Conservation (phyloP, 2,797 vertebrate species). For the Hyperoplus immaculatus region DNA sequence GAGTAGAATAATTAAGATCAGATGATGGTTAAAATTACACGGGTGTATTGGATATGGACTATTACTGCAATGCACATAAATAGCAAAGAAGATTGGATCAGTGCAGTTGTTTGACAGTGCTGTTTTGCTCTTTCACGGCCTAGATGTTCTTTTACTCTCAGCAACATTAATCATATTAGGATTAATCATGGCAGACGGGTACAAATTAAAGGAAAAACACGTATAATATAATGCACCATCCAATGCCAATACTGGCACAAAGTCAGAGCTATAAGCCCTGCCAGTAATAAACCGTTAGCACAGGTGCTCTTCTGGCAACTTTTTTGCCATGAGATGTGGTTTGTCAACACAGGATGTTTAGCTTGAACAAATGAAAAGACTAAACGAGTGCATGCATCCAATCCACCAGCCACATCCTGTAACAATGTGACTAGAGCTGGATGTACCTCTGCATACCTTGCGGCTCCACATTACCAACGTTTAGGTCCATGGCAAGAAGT, state of each 20-base stretch:
- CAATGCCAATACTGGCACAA: background rate
- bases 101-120: background rate
- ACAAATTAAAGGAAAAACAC: background rate
- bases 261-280: constrained; percentile 6
- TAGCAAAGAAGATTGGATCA: constrained; percentile 12
- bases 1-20: constrained; percentile 12
- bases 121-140: background rate
- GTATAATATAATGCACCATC: no score
- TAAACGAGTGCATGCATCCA: constrained; percentile 54
- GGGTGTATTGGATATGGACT: constrained; percentile 27
- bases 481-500: background rate
- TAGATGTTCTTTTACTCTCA: no score
- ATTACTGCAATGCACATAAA: constrained; percentile 34
- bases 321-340: constrained; percentile 50
- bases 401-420: constrained; percentile 65
- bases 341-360: constrained; percentile 64
- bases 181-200: constrained; percentile 11
- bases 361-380: constrained; percentile 51
- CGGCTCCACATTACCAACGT: background rate
- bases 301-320: constrained; percentile 56
- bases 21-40: constrained; percentile 9
- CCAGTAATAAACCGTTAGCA: constrained; percentile 42
- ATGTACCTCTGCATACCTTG: constrained; percentile 1
- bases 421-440: constrained; percentile 17
- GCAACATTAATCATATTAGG: background rate